Evolutionary conservation across 2,113 vertebrate species (phyloP).

Genomic region (Xyliphius kryptos): DNA sequence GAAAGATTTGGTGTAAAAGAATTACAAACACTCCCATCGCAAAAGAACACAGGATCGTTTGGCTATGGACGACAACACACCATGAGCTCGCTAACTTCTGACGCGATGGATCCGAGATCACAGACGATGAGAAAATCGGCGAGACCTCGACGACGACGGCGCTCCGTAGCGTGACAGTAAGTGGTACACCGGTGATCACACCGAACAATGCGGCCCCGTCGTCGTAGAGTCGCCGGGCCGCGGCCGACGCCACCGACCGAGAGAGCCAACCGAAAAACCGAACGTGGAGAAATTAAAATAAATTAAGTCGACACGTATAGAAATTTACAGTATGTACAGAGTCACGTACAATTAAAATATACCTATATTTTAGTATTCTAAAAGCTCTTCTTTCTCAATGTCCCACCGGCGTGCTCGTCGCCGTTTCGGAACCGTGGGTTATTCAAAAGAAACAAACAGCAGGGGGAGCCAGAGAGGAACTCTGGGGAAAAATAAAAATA

Average conservation of each 20-base stretch:
- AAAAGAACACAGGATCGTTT: constrained; percentile 38
- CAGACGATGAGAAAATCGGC: neutral
- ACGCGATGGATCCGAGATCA: constrained; percentile 33
- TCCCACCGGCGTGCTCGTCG: constrained; percentile 28
- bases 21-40: constrained; percentile 36
- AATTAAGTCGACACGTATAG: constrained; percentile 70
- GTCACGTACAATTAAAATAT: constrained; percentile 72
- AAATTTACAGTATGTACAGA: constrained; percentile 79
- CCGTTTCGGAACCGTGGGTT: constrained; percentile 30
- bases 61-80: constrained; percentile 40
- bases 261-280: constrained; percentile 21
- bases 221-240: too few relatives aligned
- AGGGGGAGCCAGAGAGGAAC: neutral
- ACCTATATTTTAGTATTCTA: constrained; percentile 60
- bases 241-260: constrained; percentile 31
- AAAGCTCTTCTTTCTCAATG: constrained; percentile 50
- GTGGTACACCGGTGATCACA: too few relatives aligned
- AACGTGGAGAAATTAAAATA: constrained; percentile 56
- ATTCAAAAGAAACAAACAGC: constrained; percentile 24
- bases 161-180: too few relatives aligned
- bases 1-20: constrained; percentile 32
- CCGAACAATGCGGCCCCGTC: too few relatives aligned
- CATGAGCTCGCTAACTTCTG: constrained; percentile 33
- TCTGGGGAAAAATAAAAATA: too few relatives aligned
- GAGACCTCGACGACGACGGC: too few relatives aligned